phyloP scores from a whole-genome alignment of 2,113 vertebrate genomes.

The Glareola pratincola region DNA sequence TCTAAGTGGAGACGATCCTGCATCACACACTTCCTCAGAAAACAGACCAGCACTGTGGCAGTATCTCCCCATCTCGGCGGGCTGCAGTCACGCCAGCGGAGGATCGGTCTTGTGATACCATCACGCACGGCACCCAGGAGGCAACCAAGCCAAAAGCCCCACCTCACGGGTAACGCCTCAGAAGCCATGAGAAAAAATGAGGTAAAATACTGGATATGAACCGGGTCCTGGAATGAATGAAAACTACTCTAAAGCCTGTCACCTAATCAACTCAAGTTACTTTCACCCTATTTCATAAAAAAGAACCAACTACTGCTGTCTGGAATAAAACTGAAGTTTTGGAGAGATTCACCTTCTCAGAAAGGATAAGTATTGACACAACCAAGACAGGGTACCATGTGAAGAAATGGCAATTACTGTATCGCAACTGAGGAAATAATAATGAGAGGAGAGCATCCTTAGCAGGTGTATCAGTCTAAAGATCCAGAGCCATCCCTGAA shows the following conservation, averaged over 20 bases:
- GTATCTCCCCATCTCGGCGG: neutral
- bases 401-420: neutral
- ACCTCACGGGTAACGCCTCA: neutral
- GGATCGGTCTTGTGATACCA: accelerated
- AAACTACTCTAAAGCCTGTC: neutral
- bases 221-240: neutral
- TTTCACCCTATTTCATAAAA: neutral
- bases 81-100: neutral
- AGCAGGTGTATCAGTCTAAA: neutral
- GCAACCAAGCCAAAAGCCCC: neutral
- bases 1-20: neutral
- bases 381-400: neutral
- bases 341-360: neutral
- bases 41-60: neutral
- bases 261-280: neutral
- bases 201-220: neutral
- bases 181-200: neutral
- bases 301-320: neutral
- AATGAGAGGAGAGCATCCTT: neutral
- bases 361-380: neutral
- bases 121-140: accelerated
- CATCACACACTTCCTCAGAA: neutral
- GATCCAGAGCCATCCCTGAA: neutral
- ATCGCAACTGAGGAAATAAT: neutral
- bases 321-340: neutral